Base-by-base conservation (phyloP, 2,888 invertebrate species). In the Colostygia pectinataria region DNA sequence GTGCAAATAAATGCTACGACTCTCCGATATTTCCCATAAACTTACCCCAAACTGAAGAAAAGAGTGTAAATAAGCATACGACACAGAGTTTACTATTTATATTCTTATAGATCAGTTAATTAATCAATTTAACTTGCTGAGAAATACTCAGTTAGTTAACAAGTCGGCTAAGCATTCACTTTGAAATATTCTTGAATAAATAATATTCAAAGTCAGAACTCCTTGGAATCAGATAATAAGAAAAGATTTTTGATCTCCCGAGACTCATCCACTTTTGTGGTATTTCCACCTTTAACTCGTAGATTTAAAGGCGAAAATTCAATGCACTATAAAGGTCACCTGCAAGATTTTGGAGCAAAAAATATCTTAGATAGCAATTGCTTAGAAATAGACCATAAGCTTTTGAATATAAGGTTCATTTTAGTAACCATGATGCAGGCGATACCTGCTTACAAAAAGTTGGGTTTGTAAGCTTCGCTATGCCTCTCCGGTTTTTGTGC, bases 401-500 rank as follows among this genome's bases (percentile, higher is more conserved):
- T 14, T 2, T 5, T 2, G 0, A 10, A 0, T 3, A 10, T 37
- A 53, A 44, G 27, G 53, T 44, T 20, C 14, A 32, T 10, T 20
- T 47, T 28, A 10, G 3, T 14, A 40, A 9, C 13, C 12, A 4
- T 15, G 24, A 18, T 18, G 4, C 10, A 27, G 24, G 10, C 12
- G n/a, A 20, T 53, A 54, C 54, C 54, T 54, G 54, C 39, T 31
- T 15, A 45, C 49, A 33, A 45, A 45, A 46, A 50, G 14, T 38
- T 5, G 38, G 41, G 33, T 42, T 29, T 40, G 32, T n/a, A 18
- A 25, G n/a, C 15, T 10, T 9, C 12, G 24, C 36, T 6, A 33
- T 27, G 36, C 37, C 3, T 37, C 43, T 40, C 37, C 8, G 20
- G 40, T 43, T 9, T 24, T 38, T 34, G 39, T 42, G 12, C 8